phyloP scores from a whole-genome alignment of 2,888 invertebrate species.

The Lithophane semibrunnea region DNA sequence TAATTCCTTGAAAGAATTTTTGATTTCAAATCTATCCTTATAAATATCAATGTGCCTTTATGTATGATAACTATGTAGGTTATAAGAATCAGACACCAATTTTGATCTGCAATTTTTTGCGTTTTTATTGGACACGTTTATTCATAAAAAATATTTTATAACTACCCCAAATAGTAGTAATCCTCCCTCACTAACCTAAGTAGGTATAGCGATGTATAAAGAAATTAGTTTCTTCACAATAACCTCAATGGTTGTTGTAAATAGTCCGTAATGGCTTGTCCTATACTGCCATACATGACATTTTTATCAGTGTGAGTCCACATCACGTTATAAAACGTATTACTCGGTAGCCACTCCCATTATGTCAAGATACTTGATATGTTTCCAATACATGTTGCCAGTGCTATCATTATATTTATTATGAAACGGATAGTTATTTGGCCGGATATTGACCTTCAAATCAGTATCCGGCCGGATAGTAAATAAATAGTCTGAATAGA shows the following conservation, averaged over 20 bases:
- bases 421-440: background rate
- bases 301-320: conserved; percentile 11
- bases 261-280: conserved; percentile 27
- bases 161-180: background rate
- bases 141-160: background rate
- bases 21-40: background rate
- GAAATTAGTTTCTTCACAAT: conserved; percentile 10
- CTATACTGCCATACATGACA: background rate
- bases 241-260: conserved; percentile 17
- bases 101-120: too few relatives aligned
- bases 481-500: background rate
- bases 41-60: too few relatives aligned
- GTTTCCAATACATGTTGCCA: background rate
- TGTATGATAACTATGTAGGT: background rate
- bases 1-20: background rate
- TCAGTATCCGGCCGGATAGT: background rate
- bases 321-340: background rate
- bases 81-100: background rate
- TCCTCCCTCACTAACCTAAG: background rate
- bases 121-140: background rate
- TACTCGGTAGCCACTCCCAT: background rate
- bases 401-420: background rate
- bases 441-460: background rate
- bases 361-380: background rate
- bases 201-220: background rate